Evolutionary conservation across 2,888 invertebrate species (phyloP), one percentile per base, ranked within the genome.

Genomic region (Thalpophila matura): DNA sequence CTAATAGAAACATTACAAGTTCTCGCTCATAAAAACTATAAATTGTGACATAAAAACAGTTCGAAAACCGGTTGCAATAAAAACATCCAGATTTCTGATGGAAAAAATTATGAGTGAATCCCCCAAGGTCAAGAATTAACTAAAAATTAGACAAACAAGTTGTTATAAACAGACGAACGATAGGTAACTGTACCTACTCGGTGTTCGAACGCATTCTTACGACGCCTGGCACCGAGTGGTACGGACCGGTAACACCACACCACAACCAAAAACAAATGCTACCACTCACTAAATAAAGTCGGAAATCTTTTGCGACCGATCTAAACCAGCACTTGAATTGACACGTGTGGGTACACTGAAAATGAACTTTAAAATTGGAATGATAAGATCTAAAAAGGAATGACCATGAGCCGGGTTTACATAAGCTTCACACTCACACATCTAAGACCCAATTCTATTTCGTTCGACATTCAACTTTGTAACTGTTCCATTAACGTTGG

Each of bases 201-300:
- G 86, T 89, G 89, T 84, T 86, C 88, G 75, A 80, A 86, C 90
- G 88, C 90, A 87, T 88, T 86, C 88, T 83, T 81, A 81, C 84
- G 85, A 74, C 82, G 90, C 89, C 91, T 89, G 93, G 92, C 86
- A 93, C 93, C 71, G 86, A 74, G 81, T 90, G 92, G 91, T 89
- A 93, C 93, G 85, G 80, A 69, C 68, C 71, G 58, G 53, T 68
- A 70, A 71, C 76, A 26, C 42, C 42, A 35, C 33, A 16, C 10
- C 22, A 50, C 53, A 18, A 33, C 29, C 42, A 29, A 85, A 83
- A 84, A 60, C 54, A 60, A 51, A 83, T 82, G 75, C 67, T 88
- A 85, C 46, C 0, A 0, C 1, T 4, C 18, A 24, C 10, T 1
- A 12, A 3, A 71, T 77, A 86, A 74, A 74, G 81, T 73, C 33